Base-by-base conservation (phyloP, 2,113 vertebrate genomes). In the Carollia perspicillata region DNA sequence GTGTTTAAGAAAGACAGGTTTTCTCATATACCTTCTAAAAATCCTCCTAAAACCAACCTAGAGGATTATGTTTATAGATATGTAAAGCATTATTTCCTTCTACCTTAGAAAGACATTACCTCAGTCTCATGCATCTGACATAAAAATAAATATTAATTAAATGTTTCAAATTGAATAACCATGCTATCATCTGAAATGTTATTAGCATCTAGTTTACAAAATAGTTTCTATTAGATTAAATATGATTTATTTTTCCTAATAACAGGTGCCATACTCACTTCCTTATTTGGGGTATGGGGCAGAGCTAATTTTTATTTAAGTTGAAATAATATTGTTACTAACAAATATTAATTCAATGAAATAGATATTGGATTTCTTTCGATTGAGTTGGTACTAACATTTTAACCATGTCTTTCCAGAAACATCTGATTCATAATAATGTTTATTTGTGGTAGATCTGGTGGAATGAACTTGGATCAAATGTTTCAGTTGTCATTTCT, bases 341-440 rank as follows among this genome's bases (percentile, higher is more conserved):
- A 71, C 33, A 95, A 60, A 87, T 72, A 92, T 84, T 85, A 75
- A 66, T 74, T 89, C 42, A 77, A 28, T 58, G 65, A 91, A 93
- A 86, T 65, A 42, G 42, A 75, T 26, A 69, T 0, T 95, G 63
- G 4, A 68, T 51, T 60, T 93, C 93, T 94, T 87, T 7, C 17
- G 90, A 69, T 20, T 96, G 26, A 93, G 9, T 74, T 66, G 18
- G 14, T 51, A 79, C 10, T 84, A 85, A 84, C 5, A 95, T 93
- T 87, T 89, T 91, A 90, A 60, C 47, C 11, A 53, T 88, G 33
- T 95, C n/a, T 89, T 95, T 96, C 75, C 60, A 94, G 79, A 93
- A 26, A 79, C 8, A 13, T 78, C 22, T 96, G 77, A 79, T 9
- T 96, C 28, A 63, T 10, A 12, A 51, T 72, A 63, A 77, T 87